These are phyloP conservation scores for Lerista edwardsae DNA, from an alignment of 2,797 vertebrate species.

Conservation along the genomic window DNA sequence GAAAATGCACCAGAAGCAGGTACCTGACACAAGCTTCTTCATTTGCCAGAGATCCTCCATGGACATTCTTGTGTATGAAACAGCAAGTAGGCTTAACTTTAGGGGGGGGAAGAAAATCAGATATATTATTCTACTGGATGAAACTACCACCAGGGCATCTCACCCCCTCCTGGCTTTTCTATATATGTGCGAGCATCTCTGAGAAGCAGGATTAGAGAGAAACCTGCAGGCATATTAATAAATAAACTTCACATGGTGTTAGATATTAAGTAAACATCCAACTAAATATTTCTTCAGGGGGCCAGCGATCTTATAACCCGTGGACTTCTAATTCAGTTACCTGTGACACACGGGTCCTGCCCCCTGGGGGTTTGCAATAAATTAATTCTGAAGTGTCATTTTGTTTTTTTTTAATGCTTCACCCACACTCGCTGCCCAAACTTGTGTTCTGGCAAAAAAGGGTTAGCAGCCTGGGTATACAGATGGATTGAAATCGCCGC, in stretches of 20 bases:
- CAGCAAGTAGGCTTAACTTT: background rate
- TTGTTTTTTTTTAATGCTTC: conserved; percentile 52
- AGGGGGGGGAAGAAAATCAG: conserved; percentile 6
- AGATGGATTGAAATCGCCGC: background rate
- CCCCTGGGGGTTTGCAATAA: conserved; percentile 59
- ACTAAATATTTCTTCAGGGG: conserved; percentile 78
- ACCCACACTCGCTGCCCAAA: conserved; percentile 48
- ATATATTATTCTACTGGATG: conserved; percentile 71
- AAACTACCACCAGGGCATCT: conserved; percentile 73
- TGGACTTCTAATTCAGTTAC: conserved; percentile 81
- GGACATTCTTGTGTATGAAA: no score
- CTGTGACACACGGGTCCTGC: conserved; percentile 73
- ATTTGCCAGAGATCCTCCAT: background rate
- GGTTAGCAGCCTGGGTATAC: background rate
- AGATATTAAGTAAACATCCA: conserved; percentile 84
- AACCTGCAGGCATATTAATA: conserved; percentile 84
- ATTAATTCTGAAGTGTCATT: conserved; percentile 69
- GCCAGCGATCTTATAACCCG: conserved; percentile 78
- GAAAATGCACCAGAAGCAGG: no score
- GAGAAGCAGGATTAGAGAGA: conserved; percentile 81
- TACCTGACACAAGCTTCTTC: background rate
- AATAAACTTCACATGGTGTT: conserved; percentile 84
- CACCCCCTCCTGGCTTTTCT: conserved; percentile 72
- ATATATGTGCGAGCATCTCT: conserved; percentile 75
- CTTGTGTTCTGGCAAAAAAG: conserved; percentile 18